Base-by-base conservation (phyloP, 2,797 vertebrate species). In the Anguilla obscura region DNA sequence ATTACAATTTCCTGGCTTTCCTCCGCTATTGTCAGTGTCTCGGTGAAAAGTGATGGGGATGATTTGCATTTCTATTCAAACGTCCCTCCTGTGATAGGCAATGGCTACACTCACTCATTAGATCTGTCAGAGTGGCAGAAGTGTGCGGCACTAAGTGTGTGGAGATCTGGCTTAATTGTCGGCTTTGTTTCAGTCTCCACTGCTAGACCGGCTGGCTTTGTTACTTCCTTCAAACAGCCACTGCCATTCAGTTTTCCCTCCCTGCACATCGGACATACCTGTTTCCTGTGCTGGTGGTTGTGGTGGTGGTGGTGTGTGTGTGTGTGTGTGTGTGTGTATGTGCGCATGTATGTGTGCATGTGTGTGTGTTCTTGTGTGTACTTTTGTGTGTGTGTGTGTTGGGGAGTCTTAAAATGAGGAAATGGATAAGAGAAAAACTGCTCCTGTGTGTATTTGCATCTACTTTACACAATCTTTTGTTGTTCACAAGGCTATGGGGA, bases 41-140 rank as follows among this genome's bases (percentile, higher is more conserved):
- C 30, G 10, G 6, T 52, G 18, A 54, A 84, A 84, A 84, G 50
- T n/a, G 6, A 84, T 54, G 24, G 45, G 50, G 50, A 14, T 45
- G 50, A 7, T 52, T 52, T 84, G 58, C 14, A 63, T 54, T 54
- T 45, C 36, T 27, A 84, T 40, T 52, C 50, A n/a, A n/a, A 45
- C 3, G 14, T 18, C 74, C 87, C 63, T 54, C 56, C 66, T 1
- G 80, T 84, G 58, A 84, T 40, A 48, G 30, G n/a, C 84, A 60
- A 84, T 36, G 82, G 87, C 54, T 86, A 89, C 50, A 50, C 84
- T 58, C 63, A 33, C 86, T 83, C 80, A 87, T 60, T 45, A 52
- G 24, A 63, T 54, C 74, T 83, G 86, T 60, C 52, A 83, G 33
- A 45, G 54, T n/a, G n/a, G 21, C 52, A 14, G 86, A 82, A 83